Base-by-base conservation (phyloP, 2,113 vertebrate genomes). In the Odontophorus gujanensis region DNA sequence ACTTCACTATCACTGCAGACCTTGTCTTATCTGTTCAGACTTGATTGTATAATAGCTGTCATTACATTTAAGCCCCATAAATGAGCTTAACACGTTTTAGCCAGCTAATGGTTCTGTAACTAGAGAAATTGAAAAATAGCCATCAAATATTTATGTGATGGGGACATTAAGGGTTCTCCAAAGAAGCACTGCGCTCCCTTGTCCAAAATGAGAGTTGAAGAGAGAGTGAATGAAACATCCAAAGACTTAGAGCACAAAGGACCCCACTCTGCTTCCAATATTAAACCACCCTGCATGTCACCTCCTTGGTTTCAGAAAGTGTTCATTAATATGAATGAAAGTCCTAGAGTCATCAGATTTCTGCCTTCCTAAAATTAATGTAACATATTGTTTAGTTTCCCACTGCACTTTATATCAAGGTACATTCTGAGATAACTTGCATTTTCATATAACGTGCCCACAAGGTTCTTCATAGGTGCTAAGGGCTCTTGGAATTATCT, bases 111-210 rank as follows among this genome's bases (percentile, higher is more conserved):
- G 45, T 85, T 82, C 78, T 77, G 89, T 91, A 95, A 92, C 63
- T 51, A 85, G 89, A 96, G 87, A 43, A 0, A 0, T 6, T 95
- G 92, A 92, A 95, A 93, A 92, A 91, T 82, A 79, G 62, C 25
- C 87, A 95, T 96, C 45, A 96, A 95, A 93, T 92, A 92, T 96
- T 96, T 93, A 95, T 85, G 74, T 51, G 85, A 89, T n/a, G 48
- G 28, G 15, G 50, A 78, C 11, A 48, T 18, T 15, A 80, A 90
- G 51, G 67, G 51, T 47, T 36, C 24, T 30, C 48, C 34, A 84
- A 73, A 89, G 86, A 67, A 79, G 66, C 5, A 72, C 14, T 65
- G 40, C 24, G 58, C 19, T 13, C 15, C 21, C 62, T 89, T 40
- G 2, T 87, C 92, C 53, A 3, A 3, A 68, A 30, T 53, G 40